These are phyloP conservation scores for Pygathrix nemaeus DNA, from an alignment of 2,113 vertebrate species.

Conservation along the genomic window DNA sequence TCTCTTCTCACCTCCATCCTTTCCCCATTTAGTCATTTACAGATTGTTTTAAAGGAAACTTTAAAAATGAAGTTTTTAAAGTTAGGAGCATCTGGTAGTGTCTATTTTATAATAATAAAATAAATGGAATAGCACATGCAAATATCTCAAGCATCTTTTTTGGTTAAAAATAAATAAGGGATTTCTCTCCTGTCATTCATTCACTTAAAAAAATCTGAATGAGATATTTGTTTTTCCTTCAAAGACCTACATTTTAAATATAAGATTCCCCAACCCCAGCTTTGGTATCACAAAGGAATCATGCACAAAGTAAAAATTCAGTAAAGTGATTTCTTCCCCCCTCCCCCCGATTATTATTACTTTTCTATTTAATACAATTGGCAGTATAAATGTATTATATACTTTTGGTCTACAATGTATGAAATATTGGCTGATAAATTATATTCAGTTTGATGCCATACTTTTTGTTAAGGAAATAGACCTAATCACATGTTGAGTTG, in stretches of 20 bases:
- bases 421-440: slow-evolving; percentile 70
- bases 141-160: slow-evolving; percentile 75
- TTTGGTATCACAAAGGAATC: slow-evolving; percentile 72
- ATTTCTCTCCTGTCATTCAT: slow-evolving; percentile 68
- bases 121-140: slow-evolving; percentile 68
- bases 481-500: slow-evolving; percentile 45
- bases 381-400: slow-evolving; percentile 38
- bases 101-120: slow-evolving; percentile 76
- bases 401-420: slow-evolving; percentile 69
- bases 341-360: slow-evolving; percentile 68
- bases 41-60: slow-evolving; percentile 66
- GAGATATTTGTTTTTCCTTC: slow-evolving; percentile 78
- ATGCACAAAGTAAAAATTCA: slow-evolving; percentile 75
- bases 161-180: slow-evolving; percentile 76
- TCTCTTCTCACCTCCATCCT: background rate
- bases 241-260: slow-evolving; percentile 80
- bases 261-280: slow-evolving; percentile 73
- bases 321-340: slow-evolving; percentile 62
- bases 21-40: background rate
- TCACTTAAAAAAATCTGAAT: slow-evolving; percentile 70
- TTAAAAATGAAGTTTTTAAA: slow-evolving; percentile 8
- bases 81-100: slow-evolving; percentile 63
- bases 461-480: slow-evolving; percentile 63
- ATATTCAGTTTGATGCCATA: slow-evolving; percentile 65
- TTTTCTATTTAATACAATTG: slow-evolving; percentile 71